These are phyloP conservation scores for Lineus longissimus DNA, from an alignment of 1,140 invertebrate species.

Conservation along the genomic window DNA sequence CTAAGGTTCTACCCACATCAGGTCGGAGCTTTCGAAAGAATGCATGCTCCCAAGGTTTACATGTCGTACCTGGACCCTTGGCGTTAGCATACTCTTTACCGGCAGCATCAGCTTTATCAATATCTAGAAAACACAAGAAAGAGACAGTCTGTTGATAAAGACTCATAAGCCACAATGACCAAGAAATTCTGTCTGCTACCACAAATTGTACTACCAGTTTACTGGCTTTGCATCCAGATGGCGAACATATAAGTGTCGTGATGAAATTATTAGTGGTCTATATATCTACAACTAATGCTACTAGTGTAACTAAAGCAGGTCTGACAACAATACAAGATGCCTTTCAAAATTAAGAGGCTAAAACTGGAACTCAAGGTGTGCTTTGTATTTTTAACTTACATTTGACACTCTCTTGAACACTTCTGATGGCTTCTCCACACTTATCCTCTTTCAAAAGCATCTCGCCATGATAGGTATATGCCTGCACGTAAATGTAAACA, in stretches of 20 bases:
- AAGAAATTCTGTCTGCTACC: too few relatives aligned
- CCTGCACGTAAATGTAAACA: conserved; percentile 51
- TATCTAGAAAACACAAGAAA: conserved; percentile 43
- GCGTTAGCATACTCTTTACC: conserved; percentile 64
- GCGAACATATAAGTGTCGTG: too few relatives aligned
- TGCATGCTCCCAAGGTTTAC: conserved; percentile 64
- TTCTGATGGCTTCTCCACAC: conserved; percentile 67
- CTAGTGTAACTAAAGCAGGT: too few relatives aligned
- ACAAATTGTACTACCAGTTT: too few relatives aligned
- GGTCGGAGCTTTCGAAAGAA: conserved; percentile 66
- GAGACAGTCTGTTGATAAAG: too few relatives aligned
- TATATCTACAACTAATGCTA: too few relatives aligned
- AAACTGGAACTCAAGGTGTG: not conserved
- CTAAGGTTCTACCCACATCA: conserved; percentile 62
- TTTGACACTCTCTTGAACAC: conserved; percentile 63
- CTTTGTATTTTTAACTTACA: conserved; percentile 42
- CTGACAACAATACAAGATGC: not conserved
- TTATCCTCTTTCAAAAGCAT: conserved; percentile 65
- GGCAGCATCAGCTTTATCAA: conserved; percentile 57
- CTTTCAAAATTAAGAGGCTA: not conserved
- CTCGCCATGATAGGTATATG: conserved; percentile 67
- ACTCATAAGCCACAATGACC: too few relatives aligned
- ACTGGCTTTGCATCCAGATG: too few relatives aligned
- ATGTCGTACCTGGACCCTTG: conserved; percentile 61
- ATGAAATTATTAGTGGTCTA: too few relatives aligned